Percentiles rank a stretch among this genome's conserved stretches.
phyloP scores from a whole-genome alignment of 2,797 vertebrate genomes.

The Chaunax sp. region DNA sequence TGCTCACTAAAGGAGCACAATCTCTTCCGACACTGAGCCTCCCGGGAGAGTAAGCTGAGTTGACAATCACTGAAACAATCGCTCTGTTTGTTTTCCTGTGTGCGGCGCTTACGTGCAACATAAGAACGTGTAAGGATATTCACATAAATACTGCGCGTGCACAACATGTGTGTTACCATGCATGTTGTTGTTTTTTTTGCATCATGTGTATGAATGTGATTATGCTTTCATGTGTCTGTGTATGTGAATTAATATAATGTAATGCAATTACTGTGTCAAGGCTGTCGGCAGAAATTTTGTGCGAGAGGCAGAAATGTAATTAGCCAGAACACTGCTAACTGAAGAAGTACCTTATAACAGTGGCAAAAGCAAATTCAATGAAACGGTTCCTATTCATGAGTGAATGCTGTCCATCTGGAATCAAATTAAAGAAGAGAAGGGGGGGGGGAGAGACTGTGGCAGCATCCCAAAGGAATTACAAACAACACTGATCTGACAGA shows the following conservation, averaged over 20 bases:
- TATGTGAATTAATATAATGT: conserved; percentile 47
- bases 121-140: conserved; percentile 22
- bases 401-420: conserved; percentile 42
- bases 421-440: conserved; percentile 32
- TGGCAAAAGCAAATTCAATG: conserved; percentile 57
- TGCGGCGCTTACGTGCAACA: conserved; percentile 3
- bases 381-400: conserved; percentile 43
- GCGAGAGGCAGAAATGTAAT: conserved; percentile 60
- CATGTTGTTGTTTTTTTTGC: not conserved
- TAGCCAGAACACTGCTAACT: conserved; percentile 62
- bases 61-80: conserved; percentile 51
- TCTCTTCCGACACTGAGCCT: conserved; percentile 61
- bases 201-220: not conserved
- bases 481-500: conserved; percentile 13
- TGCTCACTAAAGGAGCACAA: conserved; percentile 59
- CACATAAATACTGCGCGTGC: not conserved
- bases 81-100: conserved; percentile 18
- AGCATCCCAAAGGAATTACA: conserved; percentile 16
- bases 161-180: not conserved
- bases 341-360: conserved; percentile 52
- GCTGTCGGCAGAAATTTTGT: conserved; percentile 54
- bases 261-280: conserved; percentile 45
- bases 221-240: conserved; percentile 15
- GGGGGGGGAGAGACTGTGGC: conserved; percentile 2
- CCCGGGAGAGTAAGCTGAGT: conserved; percentile 49